phyloP scores from a whole-genome alignment of 2,888 invertebrate species.

The Pristionchus exspectatus region DNA sequence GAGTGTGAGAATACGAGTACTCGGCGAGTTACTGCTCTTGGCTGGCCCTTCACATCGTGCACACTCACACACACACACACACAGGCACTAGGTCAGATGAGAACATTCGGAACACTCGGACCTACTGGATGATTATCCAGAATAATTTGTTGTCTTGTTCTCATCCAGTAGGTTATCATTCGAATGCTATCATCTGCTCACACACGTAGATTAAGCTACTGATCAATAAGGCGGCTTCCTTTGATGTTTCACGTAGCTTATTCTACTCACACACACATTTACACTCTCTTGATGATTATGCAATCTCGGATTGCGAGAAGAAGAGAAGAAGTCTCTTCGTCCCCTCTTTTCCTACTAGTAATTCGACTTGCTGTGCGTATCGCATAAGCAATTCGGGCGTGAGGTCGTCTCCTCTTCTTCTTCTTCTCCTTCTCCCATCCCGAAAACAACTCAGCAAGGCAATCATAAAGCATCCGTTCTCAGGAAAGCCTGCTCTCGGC shows the following conservation, averaged over 20 bases:
- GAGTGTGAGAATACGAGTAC: conserved; percentile 12
- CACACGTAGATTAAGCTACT: too few species aligned
- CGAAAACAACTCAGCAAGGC: conserved; percentile 24
- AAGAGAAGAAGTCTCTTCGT: background rate
- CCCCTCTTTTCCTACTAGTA: background rate
- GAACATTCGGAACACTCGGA: background rate
- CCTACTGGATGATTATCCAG: too few species aligned
- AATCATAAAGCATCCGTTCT: conserved; percentile 20
- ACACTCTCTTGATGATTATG: background rate
- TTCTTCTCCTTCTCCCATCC: background rate
- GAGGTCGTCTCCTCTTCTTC: conserved; percentile 5
- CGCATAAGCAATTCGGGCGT: conserved; percentile 31
- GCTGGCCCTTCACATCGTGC: background rate
- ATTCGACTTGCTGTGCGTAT: conserved; percentile 21
- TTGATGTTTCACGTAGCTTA: too few species aligned
- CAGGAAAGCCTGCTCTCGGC: background rate
- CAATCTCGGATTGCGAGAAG: background rate
- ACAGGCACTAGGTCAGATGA: background rate
- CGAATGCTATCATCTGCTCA: background rate
- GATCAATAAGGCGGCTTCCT: too few species aligned
- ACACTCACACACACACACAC: background rate
- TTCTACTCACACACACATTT: too few species aligned
- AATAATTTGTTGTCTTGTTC: too few species aligned
- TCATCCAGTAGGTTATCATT: too few species aligned
- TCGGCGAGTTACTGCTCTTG: background rate